Evolutionary conservation across 1,140 invertebrate species (phyloP).

Genomic region (Drosophila lowei): DNA sequence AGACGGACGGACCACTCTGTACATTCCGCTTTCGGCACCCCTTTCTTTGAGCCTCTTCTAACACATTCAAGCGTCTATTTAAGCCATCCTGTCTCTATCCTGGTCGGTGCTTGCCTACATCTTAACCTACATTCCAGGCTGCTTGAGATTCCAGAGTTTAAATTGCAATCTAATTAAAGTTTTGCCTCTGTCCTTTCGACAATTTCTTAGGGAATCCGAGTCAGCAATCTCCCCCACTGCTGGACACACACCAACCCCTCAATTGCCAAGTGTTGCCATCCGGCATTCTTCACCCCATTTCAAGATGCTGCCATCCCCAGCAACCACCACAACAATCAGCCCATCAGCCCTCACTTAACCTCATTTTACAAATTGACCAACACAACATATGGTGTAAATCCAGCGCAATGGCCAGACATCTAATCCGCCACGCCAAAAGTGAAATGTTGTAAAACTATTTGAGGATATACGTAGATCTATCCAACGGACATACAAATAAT

Average conservation of each 20-base stretch:
- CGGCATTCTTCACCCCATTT: slow-evolving; percentile 36
- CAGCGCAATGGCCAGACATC: slow-evolving; percentile 67
- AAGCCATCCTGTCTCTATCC: background rate
- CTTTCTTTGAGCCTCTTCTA: background rate
- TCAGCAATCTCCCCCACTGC: background rate
- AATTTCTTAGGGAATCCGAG: background rate
- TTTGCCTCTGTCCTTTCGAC: slow-evolving; percentile 31
- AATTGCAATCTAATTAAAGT: slow-evolving; percentile 77
- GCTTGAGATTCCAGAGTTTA: slow-evolving; percentile 41
- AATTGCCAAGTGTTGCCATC: slow-evolving; percentile 25
- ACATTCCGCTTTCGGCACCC: background rate
- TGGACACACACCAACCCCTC: slow-evolving; percentile 18
- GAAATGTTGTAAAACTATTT: slow-evolving; percentile 78
- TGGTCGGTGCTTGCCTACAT: slow-evolving; percentile 11
- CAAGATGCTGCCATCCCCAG: slow-evolving; percentile 14
- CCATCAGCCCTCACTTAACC: slow-evolving; percentile 48
- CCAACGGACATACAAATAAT: slow-evolving; percentile 73
- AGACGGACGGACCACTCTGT: no score
- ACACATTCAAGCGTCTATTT: slow-evolving; percentile 14
- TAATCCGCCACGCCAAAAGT: slow-evolving; percentile 63
- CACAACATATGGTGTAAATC: slow-evolving; percentile 76
- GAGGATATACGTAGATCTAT: slow-evolving; percentile 47
- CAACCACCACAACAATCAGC: slow-evolving; percentile 12
- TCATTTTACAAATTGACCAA: slow-evolving; percentile 78
- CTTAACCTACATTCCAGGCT: slow-evolving; percentile 44